Conservation (phyloP, 2,888 invertebrate species). For the Cosmopolites sordidus region DNA sequence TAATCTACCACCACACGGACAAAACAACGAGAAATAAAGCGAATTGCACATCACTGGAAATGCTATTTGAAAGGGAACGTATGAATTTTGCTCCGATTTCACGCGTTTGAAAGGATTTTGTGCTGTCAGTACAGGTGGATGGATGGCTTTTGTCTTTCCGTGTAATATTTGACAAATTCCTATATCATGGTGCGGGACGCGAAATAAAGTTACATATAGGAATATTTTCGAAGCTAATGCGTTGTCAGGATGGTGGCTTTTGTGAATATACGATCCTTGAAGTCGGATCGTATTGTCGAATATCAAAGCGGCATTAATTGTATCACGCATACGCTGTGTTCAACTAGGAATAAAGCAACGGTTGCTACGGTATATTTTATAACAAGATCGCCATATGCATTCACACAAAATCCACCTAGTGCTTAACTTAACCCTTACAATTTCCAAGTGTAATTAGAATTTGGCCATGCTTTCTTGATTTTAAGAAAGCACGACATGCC, state of each 20-base stretch:
- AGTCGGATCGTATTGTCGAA: neutral
- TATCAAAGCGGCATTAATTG: neutral
- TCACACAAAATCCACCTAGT: no score
- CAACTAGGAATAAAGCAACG: no score
- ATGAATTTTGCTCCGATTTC: constrained; percentile 11
- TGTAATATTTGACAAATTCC: constrained; percentile 10
- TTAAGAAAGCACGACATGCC: no score
- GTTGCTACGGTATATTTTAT: no score
- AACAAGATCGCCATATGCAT: no score
- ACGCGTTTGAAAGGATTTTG: constrained; percentile 16
- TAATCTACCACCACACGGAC: no score
- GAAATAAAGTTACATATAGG: constrained; percentile 8
- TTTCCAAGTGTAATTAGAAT: no score
- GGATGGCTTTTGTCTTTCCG: constrained; percentile 11
- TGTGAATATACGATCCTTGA: neutral
- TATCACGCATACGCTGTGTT: no score
- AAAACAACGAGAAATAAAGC: constrained; percentile 7
- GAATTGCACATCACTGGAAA: constrained; percentile 14
- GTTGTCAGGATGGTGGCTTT: neutral
- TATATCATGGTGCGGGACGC: constrained; percentile 7
- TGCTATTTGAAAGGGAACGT: constrained; percentile 7
- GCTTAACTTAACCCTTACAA: no score
- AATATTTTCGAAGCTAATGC: constrained; percentile 11
- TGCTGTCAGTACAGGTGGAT: constrained; percentile 6
- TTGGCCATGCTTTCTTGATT: no score